Evolutionary conservation across 2,797 vertebrate genomes (phyloP), one percentile per base, ranked within the genome.

Genomic region (Catostomus latipinnis): DNA sequence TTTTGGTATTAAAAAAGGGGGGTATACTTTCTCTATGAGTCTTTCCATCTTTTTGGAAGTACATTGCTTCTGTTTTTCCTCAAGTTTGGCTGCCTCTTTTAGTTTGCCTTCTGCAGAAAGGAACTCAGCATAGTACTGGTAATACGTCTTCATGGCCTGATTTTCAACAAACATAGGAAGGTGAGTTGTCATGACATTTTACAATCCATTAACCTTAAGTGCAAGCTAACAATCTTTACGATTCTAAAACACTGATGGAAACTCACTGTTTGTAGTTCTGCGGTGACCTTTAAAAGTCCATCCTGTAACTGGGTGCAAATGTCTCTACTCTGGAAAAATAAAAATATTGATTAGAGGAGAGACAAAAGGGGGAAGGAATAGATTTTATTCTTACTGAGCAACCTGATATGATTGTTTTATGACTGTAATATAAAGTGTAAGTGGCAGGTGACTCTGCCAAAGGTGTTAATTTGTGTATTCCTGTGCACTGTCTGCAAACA

Each of bases 131-230:
- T 95, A 93, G 87, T 96, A 96, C 22, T 90, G 88, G 76, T 94
- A 91, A 86, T 96, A 96, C 0, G 95, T 96, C 85, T 94, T 93
- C 94, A 93, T 94, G 6, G 93, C 92, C 96, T 96, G 72, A 14
- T 71, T 71, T 71, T 49, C 22, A 68, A 80, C 11, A 65, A 72
- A 34, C 8, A 49, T 49, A 6, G 14, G 56, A 65, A 54, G 34
- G 43, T 61, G 53, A 52, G 46, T 14, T 60, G 34, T 34, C 34
- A 34, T 34, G 34, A 34, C 8, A 2, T 53, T 8, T 50, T 43
- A 46, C 12, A 53, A 8, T 18, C 50, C n/a, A 45, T 71, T 65
- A 12, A 50, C 65, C 8, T 9, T 58, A 6, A 54, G 46, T 13
- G 11, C 34, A 52, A 43, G 18, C 18, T 43, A 56, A 48, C 43